Percentiles rank a stretch among this genome's conserved stretches.
These are phyloP conservation scores for Solea senegalensis DNA, from an alignment of 2,113 vertebrate genomes.

Conservation along the genomic window DNA sequence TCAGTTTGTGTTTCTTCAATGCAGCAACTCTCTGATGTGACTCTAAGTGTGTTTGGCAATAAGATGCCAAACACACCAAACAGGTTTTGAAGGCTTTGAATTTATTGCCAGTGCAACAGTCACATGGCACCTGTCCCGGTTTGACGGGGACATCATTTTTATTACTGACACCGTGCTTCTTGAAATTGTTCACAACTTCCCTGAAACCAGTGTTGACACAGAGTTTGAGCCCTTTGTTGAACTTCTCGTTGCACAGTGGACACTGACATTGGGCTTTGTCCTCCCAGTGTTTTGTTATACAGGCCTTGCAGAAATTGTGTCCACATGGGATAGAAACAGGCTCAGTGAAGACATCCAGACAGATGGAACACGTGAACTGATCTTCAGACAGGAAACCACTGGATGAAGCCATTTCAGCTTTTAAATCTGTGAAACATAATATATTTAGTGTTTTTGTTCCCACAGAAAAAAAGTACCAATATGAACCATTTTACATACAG, in stretches of 20 bases:
- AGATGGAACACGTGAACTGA: slow-evolving; percentile 56
- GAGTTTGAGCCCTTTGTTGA: slow-evolving; percentile 46
- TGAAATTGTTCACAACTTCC: slow-evolving; percentile 60
- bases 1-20: slow-evolving; percentile 52
- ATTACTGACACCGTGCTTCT: background rate
- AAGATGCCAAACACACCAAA: slow-evolving; percentile 54
- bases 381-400: slow-evolving; percentile 41
- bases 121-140: slow-evolving; percentile 57
- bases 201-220: slow-evolving; percentile 49
- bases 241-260: slow-evolving; percentile 55
- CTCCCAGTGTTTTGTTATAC: slow-evolving; percentile 50
- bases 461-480: no score
- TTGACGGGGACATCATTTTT: background rate
- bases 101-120: slow-evolving; percentile 42
- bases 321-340: slow-evolving; percentile 62
- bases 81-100: slow-evolving; percentile 59
- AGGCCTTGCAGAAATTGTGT: slow-evolving; percentile 63
- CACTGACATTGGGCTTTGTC: slow-evolving; percentile 31
- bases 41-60: slow-evolving; percentile 46
- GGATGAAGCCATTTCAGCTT: slow-evolving; percentile 38
- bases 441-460: no score
- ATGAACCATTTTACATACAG: no score
- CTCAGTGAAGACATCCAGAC: slow-evolving; percentile 52
- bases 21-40: slow-evolving; percentile 40
- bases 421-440: background rate